Conservation (phyloP, 2,888 invertebrate genomes). For the Trachelus tabidus region DNA sequence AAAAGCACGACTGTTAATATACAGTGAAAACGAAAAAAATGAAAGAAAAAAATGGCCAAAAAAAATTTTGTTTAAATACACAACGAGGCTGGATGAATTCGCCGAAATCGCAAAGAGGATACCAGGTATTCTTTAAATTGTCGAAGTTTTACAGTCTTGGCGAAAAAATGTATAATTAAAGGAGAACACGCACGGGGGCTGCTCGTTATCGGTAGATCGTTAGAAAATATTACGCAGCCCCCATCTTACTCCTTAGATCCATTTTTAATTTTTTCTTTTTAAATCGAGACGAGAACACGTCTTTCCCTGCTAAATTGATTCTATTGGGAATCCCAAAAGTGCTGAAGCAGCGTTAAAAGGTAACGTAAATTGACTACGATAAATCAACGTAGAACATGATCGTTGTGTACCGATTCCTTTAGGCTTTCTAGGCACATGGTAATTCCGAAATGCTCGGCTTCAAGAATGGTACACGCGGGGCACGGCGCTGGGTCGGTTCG, state of each 20-base stretch:
- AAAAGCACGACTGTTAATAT: not conserved
- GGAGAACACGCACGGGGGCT: not conserved
- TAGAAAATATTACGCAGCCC: not conserved
- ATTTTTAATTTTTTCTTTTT: not conserved
- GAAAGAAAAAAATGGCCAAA: not conserved
- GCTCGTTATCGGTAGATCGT: not conserved
- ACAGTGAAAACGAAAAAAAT: not conserved
- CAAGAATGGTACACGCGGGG: not conserved
- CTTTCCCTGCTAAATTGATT: not conserved
- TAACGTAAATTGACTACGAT: not conserved
- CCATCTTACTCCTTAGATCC: too few species aligned
- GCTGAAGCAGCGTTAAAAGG: not conserved
- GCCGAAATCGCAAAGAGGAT: not conserved
- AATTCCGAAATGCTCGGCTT: not conserved
- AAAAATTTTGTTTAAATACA: not conserved
- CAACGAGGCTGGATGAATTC: not conserved
- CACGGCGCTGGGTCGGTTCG: not conserved
- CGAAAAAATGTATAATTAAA: not conserved
- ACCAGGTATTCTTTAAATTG: too few species aligned
- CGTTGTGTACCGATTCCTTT: not conserved
- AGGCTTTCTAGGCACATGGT: not conserved
- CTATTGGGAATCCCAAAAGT: not conserved
- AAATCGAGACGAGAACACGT: not conserved
- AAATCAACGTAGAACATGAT: not conserved
- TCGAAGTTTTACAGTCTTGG: too few species aligned